Percentiles rank a stretch among this genome's conserved stretches.
These are phyloP conservation scores for Micromys minutus DNA, from an alignment of 2,113 vertebrate species.

Conservation along the genomic window DNA sequence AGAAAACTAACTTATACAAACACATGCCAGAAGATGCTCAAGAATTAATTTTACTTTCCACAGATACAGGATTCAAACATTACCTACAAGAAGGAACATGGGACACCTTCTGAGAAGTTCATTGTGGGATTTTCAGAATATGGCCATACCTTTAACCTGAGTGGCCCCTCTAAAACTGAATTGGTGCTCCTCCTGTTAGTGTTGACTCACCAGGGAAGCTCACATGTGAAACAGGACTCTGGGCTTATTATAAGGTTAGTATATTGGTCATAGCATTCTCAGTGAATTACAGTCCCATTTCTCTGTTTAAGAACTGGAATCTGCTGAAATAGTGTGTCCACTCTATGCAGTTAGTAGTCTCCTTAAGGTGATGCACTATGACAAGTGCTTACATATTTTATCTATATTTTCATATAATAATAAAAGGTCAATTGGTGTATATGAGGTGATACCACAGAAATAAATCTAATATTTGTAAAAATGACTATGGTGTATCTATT, in stretches of 20 bases:
- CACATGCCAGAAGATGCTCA: background rate
- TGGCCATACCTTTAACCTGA: slow-evolving; percentile 85
- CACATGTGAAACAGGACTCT: slow-evolving; percentile 83
- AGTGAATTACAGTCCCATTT: background rate
- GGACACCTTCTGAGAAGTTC: slow-evolving; percentile 88
- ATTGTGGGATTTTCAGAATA: slow-evolving; percentile 90
- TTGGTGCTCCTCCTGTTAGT: slow-evolving; percentile 84
- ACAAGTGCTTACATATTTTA: background rate
- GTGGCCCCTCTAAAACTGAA: slow-evolving; percentile 78
- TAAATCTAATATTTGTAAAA: no score
- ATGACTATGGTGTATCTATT: no score
- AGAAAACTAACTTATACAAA: background rate
- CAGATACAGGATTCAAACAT: slow-evolving; percentile 85
- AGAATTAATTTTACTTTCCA: rapidly evolving
- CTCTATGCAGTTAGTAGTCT: background rate
- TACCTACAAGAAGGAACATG: slow-evolving; percentile 89
- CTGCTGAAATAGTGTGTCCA: background rate
- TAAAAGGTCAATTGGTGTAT: background rate
- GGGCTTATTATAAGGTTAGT: slow-evolving; percentile 85
- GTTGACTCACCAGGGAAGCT: slow-evolving; percentile 86
- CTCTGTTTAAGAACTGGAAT: background rate
- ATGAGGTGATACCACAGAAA: no score
- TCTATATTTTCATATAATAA: background rate
- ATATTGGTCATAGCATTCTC: background rate
- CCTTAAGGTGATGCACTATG: no score